Evolutionary conservation across 2,797 vertebrate genomes (phyloP), one percentile per base, ranked within the genome.

Genomic region (Xyrichtys novacula): DNA sequence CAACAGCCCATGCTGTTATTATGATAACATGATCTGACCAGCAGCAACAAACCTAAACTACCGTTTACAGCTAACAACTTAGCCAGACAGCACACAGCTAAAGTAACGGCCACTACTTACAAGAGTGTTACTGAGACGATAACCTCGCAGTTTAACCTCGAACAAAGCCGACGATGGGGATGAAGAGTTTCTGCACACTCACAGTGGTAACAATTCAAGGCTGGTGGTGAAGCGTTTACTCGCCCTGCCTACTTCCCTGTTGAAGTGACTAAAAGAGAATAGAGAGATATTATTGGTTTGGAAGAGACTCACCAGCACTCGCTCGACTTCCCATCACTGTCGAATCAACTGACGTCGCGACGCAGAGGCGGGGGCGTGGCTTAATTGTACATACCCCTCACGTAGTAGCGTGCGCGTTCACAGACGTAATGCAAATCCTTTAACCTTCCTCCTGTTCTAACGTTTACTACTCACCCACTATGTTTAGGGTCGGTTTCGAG

Each of bases 251-350:
- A 81, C 90, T 93, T 93, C 90, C 89, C 71, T 59, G 77, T 87
- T 83, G 3, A 23, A 44, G 61, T 80, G 86, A 91, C 88, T 49
- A 78, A 61, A 8, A 71, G 25, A 15, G 29, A 87, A 81, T 49
- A 75, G 78, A 39, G 87, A 60, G 69, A 75, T 91, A 84, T 92
- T 91, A 93, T 94, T 94, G 93, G 93, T 91, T 90, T 84, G 76
- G 20, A 28, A 75, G 59, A 68, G 86, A 94, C 94, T 93, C 87
- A 94, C 93, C 93, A 91, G 92, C 83, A 81, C 93, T 93, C 71
- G 89, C 81, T 83, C 88, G 81, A 86, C 81, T 86, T 71, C 93
- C 93, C 93, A 93, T 93, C 87, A 32, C 78, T 26, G 61, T 58
- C n/a, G 39, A 20, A 2, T 47, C 1, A 8, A 1, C 16, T 89